These are phyloP conservation scores for Pangasius krempfi DNA, from an alignment of 2,797 vertebrate species.

Conservation along the genomic window DNA sequence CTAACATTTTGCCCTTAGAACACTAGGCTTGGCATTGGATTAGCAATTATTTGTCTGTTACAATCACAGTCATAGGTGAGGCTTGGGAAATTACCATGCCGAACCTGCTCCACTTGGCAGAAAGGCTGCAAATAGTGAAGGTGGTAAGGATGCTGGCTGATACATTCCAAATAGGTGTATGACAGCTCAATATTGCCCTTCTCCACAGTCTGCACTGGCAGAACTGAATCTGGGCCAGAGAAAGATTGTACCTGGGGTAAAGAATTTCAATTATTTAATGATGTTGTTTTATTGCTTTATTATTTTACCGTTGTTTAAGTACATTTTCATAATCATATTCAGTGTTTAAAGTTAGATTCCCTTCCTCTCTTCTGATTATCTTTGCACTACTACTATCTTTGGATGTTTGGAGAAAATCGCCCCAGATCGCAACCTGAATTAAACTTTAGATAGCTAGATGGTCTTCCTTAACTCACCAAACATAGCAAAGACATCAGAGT, in stretches of 20 bases:
- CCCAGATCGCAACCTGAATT: slow-evolving; percentile 78
- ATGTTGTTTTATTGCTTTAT: neutral
- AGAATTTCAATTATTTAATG: too few species aligned
- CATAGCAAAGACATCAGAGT: slow-evolving; percentile 93
- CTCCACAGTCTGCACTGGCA: slow-evolving; percentile 84
- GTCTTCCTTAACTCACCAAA: slow-evolving; percentile 79
- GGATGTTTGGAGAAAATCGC: slow-evolving; percentile 66
- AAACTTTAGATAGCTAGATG: neutral
- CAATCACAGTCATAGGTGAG: neutral
- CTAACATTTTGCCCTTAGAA: neutral
- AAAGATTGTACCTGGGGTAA: slow-evolving; percentile 83
- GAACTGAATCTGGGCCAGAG: slow-evolving; percentile 99
- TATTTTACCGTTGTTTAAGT: neutral
- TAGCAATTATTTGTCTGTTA: neutral
- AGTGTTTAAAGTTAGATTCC: neutral
- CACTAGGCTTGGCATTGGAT: neutral
- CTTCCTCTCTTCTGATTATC: neutral
- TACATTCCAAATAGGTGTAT: slow-evolving; percentile 84
- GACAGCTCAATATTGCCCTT: slow-evolving; percentile 86
- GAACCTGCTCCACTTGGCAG: slow-evolving; percentile 85
- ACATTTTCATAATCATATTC: neutral
- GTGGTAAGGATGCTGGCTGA: slow-evolving; percentile 83
- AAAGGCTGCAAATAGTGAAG: slow-evolving; percentile 85
- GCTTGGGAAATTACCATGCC: slow-evolving; percentile 81
- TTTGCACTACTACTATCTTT: neutral